Percentiles rank a stretch among this genome's conserved stretches.
phyloP scores from a whole-genome alignment of 2,888 invertebrate genomes.

The Ischnura elegans region DNA sequence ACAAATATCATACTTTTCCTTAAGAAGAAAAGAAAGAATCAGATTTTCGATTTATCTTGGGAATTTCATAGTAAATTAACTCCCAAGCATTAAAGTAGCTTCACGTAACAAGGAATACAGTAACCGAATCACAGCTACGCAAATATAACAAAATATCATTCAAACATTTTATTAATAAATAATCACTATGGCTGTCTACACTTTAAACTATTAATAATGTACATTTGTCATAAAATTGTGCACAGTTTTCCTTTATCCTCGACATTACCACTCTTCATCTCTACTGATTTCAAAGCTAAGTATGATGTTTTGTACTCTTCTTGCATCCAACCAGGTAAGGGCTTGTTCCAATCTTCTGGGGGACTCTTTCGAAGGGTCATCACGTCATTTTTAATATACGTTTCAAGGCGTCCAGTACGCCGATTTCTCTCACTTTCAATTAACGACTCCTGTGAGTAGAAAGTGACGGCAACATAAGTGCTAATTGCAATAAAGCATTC shows the following conservation, averaged over 20 bases:
- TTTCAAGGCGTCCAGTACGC: slow-evolving; percentile 82
- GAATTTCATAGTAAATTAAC: no score
- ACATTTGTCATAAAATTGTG: slow-evolving; percentile 70
- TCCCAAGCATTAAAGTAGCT: no score
- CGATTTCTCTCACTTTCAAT: slow-evolving; percentile 86
- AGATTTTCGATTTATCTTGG: no score
- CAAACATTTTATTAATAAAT: neutral
- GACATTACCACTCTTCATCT: slow-evolving; percentile 78
- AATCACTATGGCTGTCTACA: neutral
- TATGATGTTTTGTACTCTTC: slow-evolving; percentile 85
- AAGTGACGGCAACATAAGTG: slow-evolving; percentile 61
- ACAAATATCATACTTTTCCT: no score
- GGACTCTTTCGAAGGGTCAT: slow-evolving; percentile 89
- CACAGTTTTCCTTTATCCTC: slow-evolving; percentile 70
- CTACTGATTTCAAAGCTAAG: slow-evolving; percentile 83
- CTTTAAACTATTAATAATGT: neutral
- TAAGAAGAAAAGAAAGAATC: neutral
- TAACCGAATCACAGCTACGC: no score
- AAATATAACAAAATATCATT: neutral
- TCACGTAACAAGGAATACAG: no score
- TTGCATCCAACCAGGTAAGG: slow-evolving; percentile 87
- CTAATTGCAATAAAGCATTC: slow-evolving; percentile 69
- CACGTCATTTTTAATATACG: slow-evolving; percentile 86
- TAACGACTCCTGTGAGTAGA: slow-evolving; percentile 81
- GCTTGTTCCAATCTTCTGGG: slow-evolving; percentile 90